Base-by-base conservation (phyloP, 1,140 invertebrate species). In the Drosophila sproati region DNA sequence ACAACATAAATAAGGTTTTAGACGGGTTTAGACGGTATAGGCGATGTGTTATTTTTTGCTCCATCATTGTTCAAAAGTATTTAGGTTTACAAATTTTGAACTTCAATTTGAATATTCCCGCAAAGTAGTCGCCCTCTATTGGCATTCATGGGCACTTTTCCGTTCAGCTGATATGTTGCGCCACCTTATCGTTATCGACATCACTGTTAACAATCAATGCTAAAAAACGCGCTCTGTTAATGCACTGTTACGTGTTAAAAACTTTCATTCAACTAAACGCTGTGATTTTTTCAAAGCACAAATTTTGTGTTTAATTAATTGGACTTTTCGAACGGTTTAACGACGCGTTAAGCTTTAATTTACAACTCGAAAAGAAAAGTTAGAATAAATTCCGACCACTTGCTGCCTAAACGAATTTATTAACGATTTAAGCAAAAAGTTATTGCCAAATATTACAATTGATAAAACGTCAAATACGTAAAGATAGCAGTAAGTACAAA, bases 1-100 rank as follows among this genome's bases (percentile, higher is more conserved):
- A 98, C 52, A 98, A 92, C 37, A 98, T 93, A 59, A 98, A 94
- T 3, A 95, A 95, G 2, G 96, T 96, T 82, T 93, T 94, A 5
- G 50, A 32, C 5, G 81, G 59, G 12, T 61, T 7, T 0, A 89
- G 43, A 2, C 85, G 85, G 31, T 81, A 81, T 1, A 88, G 69
- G 2, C 12, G 2, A 2, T 52, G 45, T 8, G 39, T 45, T 4
- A 57, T 39, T 20, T 63, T 63, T 1, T 32, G 28, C 47, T 20
- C 12, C 67, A 69, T 61, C 3, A 31, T 39, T 39, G 31, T 8
- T 60, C 3, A 37, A 28, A 43, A 52, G 7, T 34, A 28, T 55
- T 4, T n/a, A n/a, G 39, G 3, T 34, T 4, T 20, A 10, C 28
- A 3, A 64, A 68, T 55, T 61, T 68, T 43, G 41, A 52, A 45